phyloP scores from a whole-genome alignment of 1,140 invertebrate species.

The Ctenoplectra terminalis region DNA sequence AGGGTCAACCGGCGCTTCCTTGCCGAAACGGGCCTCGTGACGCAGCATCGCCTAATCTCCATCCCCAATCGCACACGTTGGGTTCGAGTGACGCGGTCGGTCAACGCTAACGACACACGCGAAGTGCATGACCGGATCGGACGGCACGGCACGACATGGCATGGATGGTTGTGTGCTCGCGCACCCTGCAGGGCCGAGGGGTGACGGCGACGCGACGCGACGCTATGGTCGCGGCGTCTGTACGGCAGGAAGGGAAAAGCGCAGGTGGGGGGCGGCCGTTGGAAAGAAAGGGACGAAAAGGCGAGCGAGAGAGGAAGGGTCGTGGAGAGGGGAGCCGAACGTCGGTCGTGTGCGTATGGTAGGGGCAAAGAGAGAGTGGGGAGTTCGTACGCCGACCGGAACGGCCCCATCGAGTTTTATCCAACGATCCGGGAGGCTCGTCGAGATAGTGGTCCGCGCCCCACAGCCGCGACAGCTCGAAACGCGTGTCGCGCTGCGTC shows the following conservation, averaged over 20 bases:
- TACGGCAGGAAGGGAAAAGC: conserved; percentile 26
- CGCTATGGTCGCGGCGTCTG: conserved; percentile 52
- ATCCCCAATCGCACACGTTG: conserved; percentile 50
- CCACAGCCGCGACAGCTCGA: conserved; percentile 75
- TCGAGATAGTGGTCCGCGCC: conserved; percentile 81
- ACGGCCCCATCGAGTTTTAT: conserved; percentile 79
- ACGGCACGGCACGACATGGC: not conserved
- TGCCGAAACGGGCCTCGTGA: not conserved
- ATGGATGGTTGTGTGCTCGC: conserved; percentile 43
- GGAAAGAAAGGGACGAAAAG: conserved; percentile 37
- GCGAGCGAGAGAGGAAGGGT: conserved; percentile 20
- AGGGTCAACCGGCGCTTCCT: conserved; percentile 27
- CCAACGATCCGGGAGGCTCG: conserved; percentile 82
- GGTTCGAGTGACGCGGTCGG: conserved; percentile 51
- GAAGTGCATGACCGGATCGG: conserved; percentile 51
- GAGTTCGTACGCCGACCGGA: conserved; percentile 80
- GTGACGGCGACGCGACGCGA: conserved; percentile 46
- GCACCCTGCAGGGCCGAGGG: conserved; percentile 43
- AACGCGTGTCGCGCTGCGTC: conserved; percentile 47
- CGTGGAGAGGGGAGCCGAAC: not conserved
- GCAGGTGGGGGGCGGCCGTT: conserved; percentile 22
- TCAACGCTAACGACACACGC: conserved; percentile 51
- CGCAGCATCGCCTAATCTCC: conserved; percentile 53
- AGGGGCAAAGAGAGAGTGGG: conserved; percentile 63
- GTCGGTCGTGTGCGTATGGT: conserved; percentile 1